Conservation (phyloP, 2,113 vertebrate genomes). For the Spea multiplicata region DNA sequence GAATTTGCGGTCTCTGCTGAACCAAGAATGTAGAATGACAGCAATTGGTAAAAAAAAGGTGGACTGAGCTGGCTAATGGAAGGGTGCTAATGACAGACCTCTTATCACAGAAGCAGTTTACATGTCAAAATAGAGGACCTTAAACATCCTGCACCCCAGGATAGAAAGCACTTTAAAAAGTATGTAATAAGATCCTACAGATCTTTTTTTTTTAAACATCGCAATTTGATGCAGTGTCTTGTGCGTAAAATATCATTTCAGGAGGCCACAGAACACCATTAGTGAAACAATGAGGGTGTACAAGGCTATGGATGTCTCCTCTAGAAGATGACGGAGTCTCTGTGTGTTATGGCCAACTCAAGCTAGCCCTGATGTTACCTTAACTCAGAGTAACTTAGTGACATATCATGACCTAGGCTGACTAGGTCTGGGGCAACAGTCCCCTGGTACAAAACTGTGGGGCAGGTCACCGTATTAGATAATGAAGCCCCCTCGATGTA, state of each 20-base stretch:
- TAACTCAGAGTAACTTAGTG: too few species aligned
- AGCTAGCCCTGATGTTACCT: too few species aligned
- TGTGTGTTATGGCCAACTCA: too few species aligned
- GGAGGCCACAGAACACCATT: conserved; percentile 1
- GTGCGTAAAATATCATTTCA: conserved; percentile 5
- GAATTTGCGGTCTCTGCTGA: conserved; percentile 32
- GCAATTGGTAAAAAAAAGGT: conserved; percentile 8
- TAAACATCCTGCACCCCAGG: conserved; percentile 21
- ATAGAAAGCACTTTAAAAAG: conserved; percentile 23
- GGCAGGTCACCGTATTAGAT: too few species aligned
- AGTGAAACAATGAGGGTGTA: not conserved
- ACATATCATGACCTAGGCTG: too few species aligned
- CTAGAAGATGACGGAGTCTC: not conserved
- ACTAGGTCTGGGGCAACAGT: too few species aligned
- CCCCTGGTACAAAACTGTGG: too few species aligned
- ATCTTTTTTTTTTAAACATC: conserved; percentile 11
- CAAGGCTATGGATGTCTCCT: not conserved
- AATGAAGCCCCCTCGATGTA: too few species aligned
- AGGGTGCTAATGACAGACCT: conserved; percentile 39
- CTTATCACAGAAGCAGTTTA: conserved; percentile 37
- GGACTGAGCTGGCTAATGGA: conserved; percentile 29
- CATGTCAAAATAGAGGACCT: conserved; percentile 41
- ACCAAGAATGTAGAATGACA: conserved; percentile 32
- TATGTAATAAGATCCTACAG: conserved; percentile 34
- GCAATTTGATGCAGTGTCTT: conserved; percentile 24